phyloP scores from a whole-genome alignment of 1,140 invertebrate species.

The Calosoma granatense region DNA sequence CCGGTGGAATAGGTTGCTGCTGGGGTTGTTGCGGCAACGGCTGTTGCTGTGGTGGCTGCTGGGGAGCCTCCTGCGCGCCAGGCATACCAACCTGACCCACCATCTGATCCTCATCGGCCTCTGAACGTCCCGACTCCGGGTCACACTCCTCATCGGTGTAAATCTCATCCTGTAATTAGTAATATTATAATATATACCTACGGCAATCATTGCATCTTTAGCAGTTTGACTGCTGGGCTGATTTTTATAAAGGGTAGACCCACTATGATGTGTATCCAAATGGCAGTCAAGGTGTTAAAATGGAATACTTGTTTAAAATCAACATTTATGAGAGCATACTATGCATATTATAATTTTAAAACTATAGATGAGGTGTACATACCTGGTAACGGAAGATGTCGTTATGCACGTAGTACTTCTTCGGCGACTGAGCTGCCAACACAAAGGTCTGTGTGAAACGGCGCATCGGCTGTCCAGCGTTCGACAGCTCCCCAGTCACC shows the following conservation, averaged over 20 bases:
- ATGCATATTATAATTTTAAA: no score
- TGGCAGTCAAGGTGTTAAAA: no score
- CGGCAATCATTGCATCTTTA: no score
- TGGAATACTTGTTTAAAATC: no score
- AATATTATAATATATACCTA: no score
- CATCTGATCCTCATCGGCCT: constrained; percentile 51
- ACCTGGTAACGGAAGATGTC: constrained; percentile 97
- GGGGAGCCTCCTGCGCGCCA: neutral
- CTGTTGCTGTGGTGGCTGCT: neutral
- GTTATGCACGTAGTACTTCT: constrained; percentile 97
- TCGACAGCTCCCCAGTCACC: constrained; percentile 92
- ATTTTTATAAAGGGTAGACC: no score
- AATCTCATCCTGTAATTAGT: constrained; percentile 55
- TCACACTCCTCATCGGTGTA: constrained; percentile 65
- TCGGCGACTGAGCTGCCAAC: constrained; percentile 84
- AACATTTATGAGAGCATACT: no score
- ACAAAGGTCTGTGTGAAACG: constrained; percentile 98
- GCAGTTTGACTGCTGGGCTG: no score
- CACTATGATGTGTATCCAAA: no score
- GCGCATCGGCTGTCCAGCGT: constrained; percentile 90
- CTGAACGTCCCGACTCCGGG: constrained; percentile 43
- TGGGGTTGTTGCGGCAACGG: constrained; percentile 1
- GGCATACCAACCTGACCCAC: constrained; percentile 16
- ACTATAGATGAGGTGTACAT: no score
- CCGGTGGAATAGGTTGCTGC: constrained; percentile 17